Evolutionary conservation across 2,888 invertebrate species (phyloP), one percentile per base, ranked within the genome.

Genomic region (Andrena fulva): DNA sequence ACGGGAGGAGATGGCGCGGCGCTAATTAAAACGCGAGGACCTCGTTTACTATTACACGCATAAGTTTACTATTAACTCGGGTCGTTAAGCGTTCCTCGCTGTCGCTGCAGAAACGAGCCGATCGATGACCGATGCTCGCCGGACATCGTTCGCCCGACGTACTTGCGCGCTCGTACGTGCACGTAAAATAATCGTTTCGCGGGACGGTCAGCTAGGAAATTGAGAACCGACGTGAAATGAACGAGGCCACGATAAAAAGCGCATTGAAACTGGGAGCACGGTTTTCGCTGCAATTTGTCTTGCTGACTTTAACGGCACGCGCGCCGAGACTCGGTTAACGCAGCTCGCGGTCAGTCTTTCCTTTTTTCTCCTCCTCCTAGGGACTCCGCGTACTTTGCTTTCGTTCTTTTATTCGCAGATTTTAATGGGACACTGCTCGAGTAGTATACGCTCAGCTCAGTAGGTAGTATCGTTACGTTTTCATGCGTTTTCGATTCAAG

Each of bases 21-120:
- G 69, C 7, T 76, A 76, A 76, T 76, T 76, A 76, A 20, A 60
- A 60, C 33, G 33, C 75, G 50, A 16, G 20, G n/a, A 16, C 5
- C 59, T 10, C 16, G 42, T n/a, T 33, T 29, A n/a, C 67, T n/a
- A 52, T 31, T 35, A 63, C 24, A 12, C 16, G 24, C 20, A 20
- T 20, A 20, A 20, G 20, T 20, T 20, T 20, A 20, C 20, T 20
- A 20, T 20, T 20, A 20, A 20, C 12, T 20, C 64, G 52, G 7
- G 8, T 42, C 54, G 64, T 64, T 70, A 70, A 31, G 24, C 24
- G 56, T 56, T 8, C 3, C 69, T 35, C 20, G 2, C 0, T n/a
- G 29, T 50, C 54, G 20, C 20, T 10, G 7, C 4, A 8, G 56
- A 24, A 12, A 56, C 56, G 12, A 56, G 56, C 10, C 56, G 20